Base-by-base conservation (phyloP, 2,113 vertebrate genomes). In the Cebidichthys violaceus region DNA sequence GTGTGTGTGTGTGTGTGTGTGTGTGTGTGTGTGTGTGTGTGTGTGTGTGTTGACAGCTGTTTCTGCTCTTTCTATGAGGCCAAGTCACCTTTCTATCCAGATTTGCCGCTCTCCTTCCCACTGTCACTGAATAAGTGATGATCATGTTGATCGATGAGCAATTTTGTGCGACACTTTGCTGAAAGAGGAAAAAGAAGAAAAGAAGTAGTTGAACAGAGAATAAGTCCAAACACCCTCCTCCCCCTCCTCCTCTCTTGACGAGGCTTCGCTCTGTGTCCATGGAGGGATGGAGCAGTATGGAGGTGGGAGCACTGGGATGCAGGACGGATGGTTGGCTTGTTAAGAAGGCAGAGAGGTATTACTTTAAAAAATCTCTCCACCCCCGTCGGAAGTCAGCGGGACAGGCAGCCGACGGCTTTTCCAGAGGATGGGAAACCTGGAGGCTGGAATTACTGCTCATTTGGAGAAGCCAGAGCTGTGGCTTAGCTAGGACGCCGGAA, bases 381-480 rank as follows among this genome's bases (percentile, higher is more conserved):
- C 92, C 93, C 93, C 92, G 87, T 92, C 87, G 93, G 93, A 94
- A 94, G 90, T 85, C 74, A 83, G 87, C 27, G 78, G 91, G 91
- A 94, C 83, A 88, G 83, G 79, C 91, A 29, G 91, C 85, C 88
- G 84, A 94, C 89, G 86, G 92, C 87, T 94, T 93, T 94, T 93
- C 92, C 92, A 92, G 91, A 93, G 89, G 91, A 90, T 93, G 92
- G 93, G 93, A 95, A 94, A 94, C 85, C 91, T 94, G 93, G 91
- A 94, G 94, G 93, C 84, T 93, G 93, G 88, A 88, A 86, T 88
- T 70, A 81, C 82, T 82, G 79, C 86, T 91, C 86, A 83, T 82
- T 87, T 85, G 60, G 47, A 47, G 37, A 77, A 73, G 41, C 55
- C 82, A 68, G 72, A 73, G 59, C 73, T 88, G 86, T 33, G 69